These are phyloP conservation scores for Sebastes oblongus DNA, from an alignment of 2,797 vertebrate genomes.

Conservation along the genomic window DNA sequence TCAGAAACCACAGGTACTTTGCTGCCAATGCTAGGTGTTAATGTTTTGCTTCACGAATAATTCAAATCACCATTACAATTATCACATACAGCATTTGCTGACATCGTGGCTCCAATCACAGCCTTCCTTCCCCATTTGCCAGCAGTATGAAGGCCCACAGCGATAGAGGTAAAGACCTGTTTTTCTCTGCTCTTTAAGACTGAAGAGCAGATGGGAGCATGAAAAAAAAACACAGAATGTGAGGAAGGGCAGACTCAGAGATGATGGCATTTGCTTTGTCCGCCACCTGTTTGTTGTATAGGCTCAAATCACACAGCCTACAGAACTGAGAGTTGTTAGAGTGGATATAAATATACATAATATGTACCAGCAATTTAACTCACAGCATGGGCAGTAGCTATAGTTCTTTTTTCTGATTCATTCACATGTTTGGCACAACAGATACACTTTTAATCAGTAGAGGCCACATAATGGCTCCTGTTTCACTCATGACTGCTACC, in stretches of 20 bases:
- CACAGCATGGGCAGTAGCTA: not conserved
- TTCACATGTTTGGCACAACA: too few species aligned
- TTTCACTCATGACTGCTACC: not conserved
- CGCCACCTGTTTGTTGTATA: constrained; percentile 47
- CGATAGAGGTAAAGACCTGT: constrained; percentile 33
- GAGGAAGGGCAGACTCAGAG: constrained; percentile 26
- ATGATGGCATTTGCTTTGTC: constrained; percentile 50
- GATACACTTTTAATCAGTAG: not conserved
- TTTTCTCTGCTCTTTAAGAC: constrained; percentile 17
- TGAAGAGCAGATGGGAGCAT: constrained; percentile 41
- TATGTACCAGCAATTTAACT: not conserved
- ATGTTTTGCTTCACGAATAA: not conserved
- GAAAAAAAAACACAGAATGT: constrained; percentile 31
- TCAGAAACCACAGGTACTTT: constrained; percentile 32
- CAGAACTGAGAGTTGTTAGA: constrained; percentile 16
- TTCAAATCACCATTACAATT: not conserved
- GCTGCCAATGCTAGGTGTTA: constrained; percentile 15
- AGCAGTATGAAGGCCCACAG: constrained; percentile 2
- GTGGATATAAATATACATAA: constrained; percentile 20
- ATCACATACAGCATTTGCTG: not conserved
- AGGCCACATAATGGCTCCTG: not conserved
- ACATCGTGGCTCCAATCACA: not conserved
- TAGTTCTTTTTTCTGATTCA: not conserved
- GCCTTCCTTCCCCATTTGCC: not conserved
- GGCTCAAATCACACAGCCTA: constrained; percentile 17